Evolutionary conservation across 2,113 vertebrate species (phyloP), one percentile per base, ranked within the genome.

Genomic region (Cyphotilapia sp.): DNA sequence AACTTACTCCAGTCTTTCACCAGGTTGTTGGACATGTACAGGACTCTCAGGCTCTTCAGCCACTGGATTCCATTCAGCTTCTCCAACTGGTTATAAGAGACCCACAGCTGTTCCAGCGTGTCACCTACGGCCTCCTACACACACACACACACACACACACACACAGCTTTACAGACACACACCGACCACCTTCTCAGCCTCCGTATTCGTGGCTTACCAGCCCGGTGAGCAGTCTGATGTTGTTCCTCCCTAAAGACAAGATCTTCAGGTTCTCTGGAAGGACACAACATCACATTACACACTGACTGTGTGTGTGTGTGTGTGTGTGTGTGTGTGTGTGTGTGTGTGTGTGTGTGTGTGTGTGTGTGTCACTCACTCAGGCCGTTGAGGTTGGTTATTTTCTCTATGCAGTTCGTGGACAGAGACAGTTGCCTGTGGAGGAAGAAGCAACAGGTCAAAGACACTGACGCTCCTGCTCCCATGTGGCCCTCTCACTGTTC

Each of bases 1-100:
- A 56, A 56, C 35, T 31, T 94, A 99, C 98, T 97, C 98, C 98
- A 99, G 13, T 99, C 99, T 95, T 98, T 99, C 69, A 99, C 98
- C 87, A 97, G 95, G 95, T 99, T 99, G 96, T 99, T 99, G 88
- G 98, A 98, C 97, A 99, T 99, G 93, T 99, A 99, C 47, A 99
- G 97, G 90, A 99, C 97, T 94, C 95, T 97, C 76, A 99, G 91
- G 63, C 97, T 98, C 96, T 97, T 99, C 97, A 99, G 97, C 24
- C 96, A 96, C 51, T 97, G 97, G 85, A 99, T 97, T 76, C 98
- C 98, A 91, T 97, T 98, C 92, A 99, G 96, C 89, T 99, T 99
- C 92, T 99, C 98, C 80, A 99, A 98, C 86, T 97, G 95, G 94
- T 99, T 99, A 91, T 98, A 99, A 0, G 99, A 99, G 89, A 99